A percentile compares a stretch with the other conserved stretches of the same genome.
phyloP scores from a whole-genome alignment of 1,140 invertebrate genomes.

The Pseudomyrmex cubaensis region DNA sequence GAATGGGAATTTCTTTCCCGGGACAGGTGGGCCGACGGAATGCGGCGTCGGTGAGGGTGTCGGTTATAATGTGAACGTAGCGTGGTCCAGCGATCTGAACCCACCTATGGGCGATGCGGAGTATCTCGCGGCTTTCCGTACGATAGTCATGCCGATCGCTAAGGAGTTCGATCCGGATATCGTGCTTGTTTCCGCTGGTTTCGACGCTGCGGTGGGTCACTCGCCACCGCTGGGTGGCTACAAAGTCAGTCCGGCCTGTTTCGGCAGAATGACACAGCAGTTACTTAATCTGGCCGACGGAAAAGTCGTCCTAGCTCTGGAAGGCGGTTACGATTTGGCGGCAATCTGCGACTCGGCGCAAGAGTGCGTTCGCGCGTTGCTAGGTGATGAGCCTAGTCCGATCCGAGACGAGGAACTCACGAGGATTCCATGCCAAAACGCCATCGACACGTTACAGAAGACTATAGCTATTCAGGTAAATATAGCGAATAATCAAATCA shows the following conservation, averaged over 20 bases:
- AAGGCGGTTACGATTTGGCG: constrained; percentile 98
- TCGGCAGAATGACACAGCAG: constrained; percentile 98
- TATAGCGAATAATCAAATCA: background rate
- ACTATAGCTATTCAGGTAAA: constrained; percentile 94
- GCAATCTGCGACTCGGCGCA: constrained; percentile 99
- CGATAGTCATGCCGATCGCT: constrained; percentile 96
- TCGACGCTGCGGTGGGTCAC: constrained; percentile 98
- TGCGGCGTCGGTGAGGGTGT: constrained; percentile 96
- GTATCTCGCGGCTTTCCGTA: constrained; percentile 98
- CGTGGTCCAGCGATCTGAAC: constrained; percentile 96
- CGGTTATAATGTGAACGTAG: constrained; percentile 98
- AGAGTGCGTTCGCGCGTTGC: constrained; percentile 96
- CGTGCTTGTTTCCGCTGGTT: constrained; percentile 98
- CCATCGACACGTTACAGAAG: constrained; percentile 94
- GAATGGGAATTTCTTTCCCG: constrained; percentile 99
- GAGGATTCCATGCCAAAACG: constrained; percentile 92
- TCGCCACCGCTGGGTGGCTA: constrained; percentile 97
- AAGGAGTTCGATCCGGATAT: constrained; percentile 97
- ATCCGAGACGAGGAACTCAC: constrained; percentile 92
- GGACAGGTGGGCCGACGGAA: constrained; percentile 96
- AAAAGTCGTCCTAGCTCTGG: constrained; percentile 94
- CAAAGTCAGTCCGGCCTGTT: constrained; percentile 96
- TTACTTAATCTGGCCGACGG: constrained; percentile 96
- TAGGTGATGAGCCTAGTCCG: constrained; percentile 93
- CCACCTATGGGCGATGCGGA: constrained; percentile 98